Evolutionary conservation across 2,113 vertebrate genomes (phyloP).

Genomic region (Trematocara zebra): DNA sequence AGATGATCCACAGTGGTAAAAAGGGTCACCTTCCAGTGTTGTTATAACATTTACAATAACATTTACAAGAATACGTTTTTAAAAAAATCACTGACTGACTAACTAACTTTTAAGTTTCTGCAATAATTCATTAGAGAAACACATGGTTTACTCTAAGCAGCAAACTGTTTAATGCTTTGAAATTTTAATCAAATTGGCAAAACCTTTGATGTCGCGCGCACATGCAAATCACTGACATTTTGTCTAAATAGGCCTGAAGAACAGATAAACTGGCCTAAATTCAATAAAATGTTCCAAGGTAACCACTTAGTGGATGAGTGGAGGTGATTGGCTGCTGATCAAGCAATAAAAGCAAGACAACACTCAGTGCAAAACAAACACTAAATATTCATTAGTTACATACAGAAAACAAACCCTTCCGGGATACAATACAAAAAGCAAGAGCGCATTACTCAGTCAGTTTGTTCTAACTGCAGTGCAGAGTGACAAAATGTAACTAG

Average conservation of each 20-base stretch:
- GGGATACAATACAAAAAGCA: background rate
- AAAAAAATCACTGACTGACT: background rate
- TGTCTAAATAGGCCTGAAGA: background rate
- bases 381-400: background rate
- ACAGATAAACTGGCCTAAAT: background rate
- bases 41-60: background rate
- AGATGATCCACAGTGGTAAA: background rate
- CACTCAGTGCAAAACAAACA: background rate
- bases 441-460: background rate
- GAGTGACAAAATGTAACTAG: background rate
- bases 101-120: background rate
- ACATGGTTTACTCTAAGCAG: background rate
- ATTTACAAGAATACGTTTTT: background rate
- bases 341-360: background rate
- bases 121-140: background rate
- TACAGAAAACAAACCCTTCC: background rate
- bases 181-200: background rate
- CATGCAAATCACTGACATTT: background rate
- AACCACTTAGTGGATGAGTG: background rate
- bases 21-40: background rate
- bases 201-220: background rate
- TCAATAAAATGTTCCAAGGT: background rate
- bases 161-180: background rate
- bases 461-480: background rate
- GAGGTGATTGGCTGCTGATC: background rate